Percentiles rank a stretch among this genome's conserved stretches.
phyloP scores from a whole-genome alignment of 2,113 vertebrate species.

The Hippocampus comes region DNA sequence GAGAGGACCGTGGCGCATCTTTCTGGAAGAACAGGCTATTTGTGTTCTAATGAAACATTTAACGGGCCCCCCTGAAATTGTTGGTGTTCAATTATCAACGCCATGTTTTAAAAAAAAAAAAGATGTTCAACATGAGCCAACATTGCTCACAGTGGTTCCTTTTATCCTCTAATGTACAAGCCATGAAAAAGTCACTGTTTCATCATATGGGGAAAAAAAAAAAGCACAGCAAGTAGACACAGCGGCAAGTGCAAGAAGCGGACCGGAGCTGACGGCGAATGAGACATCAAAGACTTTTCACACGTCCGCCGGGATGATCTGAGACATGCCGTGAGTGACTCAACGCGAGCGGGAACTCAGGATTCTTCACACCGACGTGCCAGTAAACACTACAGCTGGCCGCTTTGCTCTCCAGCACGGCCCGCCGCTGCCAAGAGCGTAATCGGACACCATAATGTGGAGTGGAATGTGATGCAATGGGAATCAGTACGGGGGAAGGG shows the following conservation, averaged over 20 bases:
- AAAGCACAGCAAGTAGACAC: neutral
- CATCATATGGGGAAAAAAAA: neutral
- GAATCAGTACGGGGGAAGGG: conserved; percentile 18
- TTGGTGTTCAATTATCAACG: too few species aligned
- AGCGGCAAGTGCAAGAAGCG: conserved; percentile 17
- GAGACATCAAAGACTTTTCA: conserved; percentile 42
- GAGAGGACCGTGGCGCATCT: conserved; percentile 10
- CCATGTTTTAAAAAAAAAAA: too few species aligned
- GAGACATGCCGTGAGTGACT: conserved; percentile 44
- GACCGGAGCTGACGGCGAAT: conserved; percentile 41
- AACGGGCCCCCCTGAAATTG: neutral
- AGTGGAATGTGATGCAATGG: conserved; percentile 56
- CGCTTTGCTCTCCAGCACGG: conserved; percentile 25
- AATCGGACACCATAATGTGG: conserved; percentile 61
- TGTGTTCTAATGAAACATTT: conserved; percentile 46
- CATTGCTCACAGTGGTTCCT: too few species aligned
- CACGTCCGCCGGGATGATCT: conserved; percentile 40
- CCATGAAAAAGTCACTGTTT: too few species aligned
- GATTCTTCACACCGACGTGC: conserved; percentile 46
- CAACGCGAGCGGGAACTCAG: conserved; percentile 49
- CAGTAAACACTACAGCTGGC: conserved; percentile 41
- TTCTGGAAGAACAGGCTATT: conserved; percentile 44
- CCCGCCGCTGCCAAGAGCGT: conserved; percentile 40
- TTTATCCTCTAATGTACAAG: too few species aligned
- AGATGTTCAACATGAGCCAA: too few species aligned